Evolutionary conservation across 2,888 invertebrate species (phyloP).

Genomic region (Trissolcus brochymenae): DNA sequence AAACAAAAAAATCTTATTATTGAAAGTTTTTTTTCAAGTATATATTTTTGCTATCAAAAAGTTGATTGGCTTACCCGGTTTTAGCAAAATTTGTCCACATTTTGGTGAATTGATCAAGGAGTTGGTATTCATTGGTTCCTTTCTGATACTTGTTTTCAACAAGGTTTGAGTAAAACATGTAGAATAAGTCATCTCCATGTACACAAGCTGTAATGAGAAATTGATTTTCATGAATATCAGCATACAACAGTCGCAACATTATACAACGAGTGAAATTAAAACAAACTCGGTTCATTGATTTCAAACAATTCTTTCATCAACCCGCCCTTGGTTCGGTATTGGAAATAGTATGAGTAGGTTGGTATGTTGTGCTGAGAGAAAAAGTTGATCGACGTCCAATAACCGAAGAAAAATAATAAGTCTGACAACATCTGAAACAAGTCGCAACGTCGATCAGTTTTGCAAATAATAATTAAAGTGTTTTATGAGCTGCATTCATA

Average conservation of each 20-base stretch:
- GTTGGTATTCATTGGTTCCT: neutral
- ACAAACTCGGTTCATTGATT: neutral
- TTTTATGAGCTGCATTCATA: neutral
- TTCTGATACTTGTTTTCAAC: neutral
- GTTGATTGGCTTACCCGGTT: constrained; percentile 9
- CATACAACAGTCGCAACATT: neutral
- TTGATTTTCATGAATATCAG: neutral
- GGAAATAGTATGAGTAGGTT: constrained; percentile 20
- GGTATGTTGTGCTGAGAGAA: neutral
- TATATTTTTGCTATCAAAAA: no score
- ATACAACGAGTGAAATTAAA: neutral
- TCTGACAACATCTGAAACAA: constrained; percentile 23
- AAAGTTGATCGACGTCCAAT: constrained; percentile 16
- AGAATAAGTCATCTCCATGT: constrained; percentile 18
- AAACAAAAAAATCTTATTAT: neutral
- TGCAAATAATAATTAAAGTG: no score
- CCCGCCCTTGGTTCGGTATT: constrained; percentile 12
- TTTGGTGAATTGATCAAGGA: constrained; percentile 2
- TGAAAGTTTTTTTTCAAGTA: no score
- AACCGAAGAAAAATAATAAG: constrained; percentile 10
- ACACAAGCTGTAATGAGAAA: constrained; percentile 8
- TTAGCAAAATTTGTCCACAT: constrained; percentile 20
- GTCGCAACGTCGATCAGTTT: neutral
- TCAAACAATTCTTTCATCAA: constrained; percentile 8
- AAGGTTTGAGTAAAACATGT: constrained; percentile 2